Conservation (phyloP, 1,140 invertebrate species). For the Heliconius congener region DNA sequence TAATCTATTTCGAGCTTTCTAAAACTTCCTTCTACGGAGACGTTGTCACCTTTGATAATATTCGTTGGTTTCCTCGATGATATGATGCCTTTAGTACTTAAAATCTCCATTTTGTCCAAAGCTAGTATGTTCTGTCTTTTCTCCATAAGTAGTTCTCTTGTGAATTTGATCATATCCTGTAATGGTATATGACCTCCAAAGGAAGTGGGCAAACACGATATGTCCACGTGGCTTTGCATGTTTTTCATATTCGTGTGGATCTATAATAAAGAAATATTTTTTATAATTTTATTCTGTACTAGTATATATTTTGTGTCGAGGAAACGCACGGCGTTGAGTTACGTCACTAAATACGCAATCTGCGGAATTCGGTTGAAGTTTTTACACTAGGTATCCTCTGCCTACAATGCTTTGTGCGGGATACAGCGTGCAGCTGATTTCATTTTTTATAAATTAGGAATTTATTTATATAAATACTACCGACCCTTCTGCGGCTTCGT, state of each 20-base stretch:
- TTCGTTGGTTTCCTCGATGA: conserved; percentile 74
- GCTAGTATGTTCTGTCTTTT: conserved; percentile 84
- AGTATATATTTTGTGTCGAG: no score
- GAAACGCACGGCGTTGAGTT: no score
- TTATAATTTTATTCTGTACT: not conserved
- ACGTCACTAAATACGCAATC: no score
- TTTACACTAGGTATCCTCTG: no score
- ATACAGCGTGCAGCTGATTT: no score
- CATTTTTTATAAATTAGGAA: no score
- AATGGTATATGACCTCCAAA: conserved; percentile 89
- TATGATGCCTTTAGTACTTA: conserved; percentile 81
- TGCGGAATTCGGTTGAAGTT: no score
- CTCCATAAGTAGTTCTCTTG: conserved; percentile 83
- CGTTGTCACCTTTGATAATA: conserved; percentile 58
- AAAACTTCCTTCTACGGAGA: conserved; percentile 85
- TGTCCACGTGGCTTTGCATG: conserved; percentile 84
- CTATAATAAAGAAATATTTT: conserved; percentile 58
- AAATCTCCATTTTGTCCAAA: conserved; percentile 87
- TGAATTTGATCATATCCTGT: conserved; percentile 88
- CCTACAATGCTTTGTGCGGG: no score
- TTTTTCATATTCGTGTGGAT: conserved; percentile 85
- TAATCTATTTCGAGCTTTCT: conserved; percentile 88
- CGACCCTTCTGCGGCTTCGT: no score
- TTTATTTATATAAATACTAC: no score
- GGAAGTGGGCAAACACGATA: conserved; percentile 87